Percentiles rank a stretch among this genome's conserved stretches.
These are phyloP conservation scores for Caenorhabditis sp. DNA, from an alignment of 2,888 invertebrate species.

Conservation along the genomic window DNA sequence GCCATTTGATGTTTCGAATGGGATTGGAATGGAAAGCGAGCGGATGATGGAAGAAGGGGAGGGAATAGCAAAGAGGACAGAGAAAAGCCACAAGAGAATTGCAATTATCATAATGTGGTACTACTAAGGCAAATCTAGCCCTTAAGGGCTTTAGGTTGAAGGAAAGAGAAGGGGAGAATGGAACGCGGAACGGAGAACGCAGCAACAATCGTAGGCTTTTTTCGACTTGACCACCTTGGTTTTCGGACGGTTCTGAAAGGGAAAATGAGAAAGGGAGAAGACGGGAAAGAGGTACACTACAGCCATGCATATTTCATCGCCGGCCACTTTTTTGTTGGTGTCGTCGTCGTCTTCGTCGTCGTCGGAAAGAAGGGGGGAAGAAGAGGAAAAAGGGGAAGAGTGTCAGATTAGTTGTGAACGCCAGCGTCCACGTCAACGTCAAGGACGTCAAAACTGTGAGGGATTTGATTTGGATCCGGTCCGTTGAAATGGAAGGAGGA, in stretches of 20 bases:
- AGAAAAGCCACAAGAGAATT: conserved; percentile 41
- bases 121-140: conserved; percentile 22
- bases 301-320: conserved; percentile 62
- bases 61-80: no score
- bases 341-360: no score
- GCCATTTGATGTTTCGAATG: background rate
- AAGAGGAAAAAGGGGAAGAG: conserved; percentile 2
- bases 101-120: conserved; percentile 55
- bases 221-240: conserved; percentile 3
- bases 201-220: conserved; percentile 29
- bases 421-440: conserved; percentile 33
- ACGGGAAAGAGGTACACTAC: conserved; percentile 41
- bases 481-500: background rate
- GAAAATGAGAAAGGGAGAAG: conserved; percentile 6
- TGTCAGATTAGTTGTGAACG: conserved; percentile 55
- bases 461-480: background rate
- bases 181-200: conserved; percentile 21
- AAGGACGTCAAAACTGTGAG: conserved; percentile 49
- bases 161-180: background rate
- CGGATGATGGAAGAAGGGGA: background rate
- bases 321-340: conserved; percentile 48
- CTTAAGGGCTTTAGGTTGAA: conserved; percentile 4
- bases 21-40: background rate
- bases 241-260: conserved; percentile 42
- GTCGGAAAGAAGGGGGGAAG: conserved; percentile 21